Evolutionary conservation across 2,113 vertebrate genomes (phyloP).

Genomic region (Parus major): DNA sequence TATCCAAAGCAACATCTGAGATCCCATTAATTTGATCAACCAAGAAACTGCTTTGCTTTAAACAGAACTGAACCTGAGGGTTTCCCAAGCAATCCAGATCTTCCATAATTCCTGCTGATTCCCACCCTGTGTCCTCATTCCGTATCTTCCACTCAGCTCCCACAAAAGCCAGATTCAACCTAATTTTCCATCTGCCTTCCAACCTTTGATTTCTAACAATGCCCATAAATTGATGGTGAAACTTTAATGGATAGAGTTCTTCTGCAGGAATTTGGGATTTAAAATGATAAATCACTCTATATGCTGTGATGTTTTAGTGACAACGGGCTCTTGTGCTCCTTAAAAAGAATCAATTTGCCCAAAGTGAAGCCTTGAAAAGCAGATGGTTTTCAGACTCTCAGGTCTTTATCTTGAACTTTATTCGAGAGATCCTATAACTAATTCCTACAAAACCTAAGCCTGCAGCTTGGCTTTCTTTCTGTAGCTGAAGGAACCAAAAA

Average conservation of each 20-base stretch:
- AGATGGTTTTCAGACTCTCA: neutral
- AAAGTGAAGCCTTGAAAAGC: neutral
- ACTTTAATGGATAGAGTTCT: neutral
- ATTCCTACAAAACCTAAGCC: neutral
- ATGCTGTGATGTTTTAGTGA: neutral
- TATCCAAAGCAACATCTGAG: neutral
- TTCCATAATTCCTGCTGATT: too few species aligned
- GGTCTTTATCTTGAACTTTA: neutral
- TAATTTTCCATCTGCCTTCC: neutral
- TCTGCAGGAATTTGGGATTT: neutral
- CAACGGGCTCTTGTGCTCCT: accelerated
- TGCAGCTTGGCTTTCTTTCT: neutral
- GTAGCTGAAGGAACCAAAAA: neutral
- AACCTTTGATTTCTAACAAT: accelerated
- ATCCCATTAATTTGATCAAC: neutral
- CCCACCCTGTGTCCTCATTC: too few species aligned
- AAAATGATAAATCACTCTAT: neutral
- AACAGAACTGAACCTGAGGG: neutral
- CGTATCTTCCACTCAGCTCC: neutral
- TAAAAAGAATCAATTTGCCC: neutral
- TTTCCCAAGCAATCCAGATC: neutral
- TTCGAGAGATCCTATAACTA: neutral
- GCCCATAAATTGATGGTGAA: too few species aligned
- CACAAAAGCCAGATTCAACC: neutral
- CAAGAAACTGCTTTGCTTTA: neutral